Evolutionary conservation across 2,888 invertebrate genomes (phyloP).

Genomic region (Oscheius onirici): DNA sequence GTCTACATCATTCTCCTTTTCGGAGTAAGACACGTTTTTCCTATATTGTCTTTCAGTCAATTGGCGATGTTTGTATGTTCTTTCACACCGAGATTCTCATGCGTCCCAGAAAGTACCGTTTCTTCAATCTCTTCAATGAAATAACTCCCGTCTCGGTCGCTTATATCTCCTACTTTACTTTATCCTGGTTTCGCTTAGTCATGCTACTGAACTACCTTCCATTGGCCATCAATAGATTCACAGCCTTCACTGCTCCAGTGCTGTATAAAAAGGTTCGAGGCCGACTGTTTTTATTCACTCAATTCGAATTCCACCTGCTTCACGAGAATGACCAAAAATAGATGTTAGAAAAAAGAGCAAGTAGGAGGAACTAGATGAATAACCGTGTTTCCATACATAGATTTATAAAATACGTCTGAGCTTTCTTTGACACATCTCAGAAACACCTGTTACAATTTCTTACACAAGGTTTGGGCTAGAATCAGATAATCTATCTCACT

Average conservation of each 20-base stretch:
- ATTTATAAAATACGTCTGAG: too few species aligned
- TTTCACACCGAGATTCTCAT: background rate
- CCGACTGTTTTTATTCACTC: background rate
- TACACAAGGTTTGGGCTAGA: background rate
- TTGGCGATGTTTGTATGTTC: conserved; percentile 8
- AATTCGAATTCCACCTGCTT: background rate
- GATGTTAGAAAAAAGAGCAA: too few species aligned
- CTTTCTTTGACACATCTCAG: too few species aligned
- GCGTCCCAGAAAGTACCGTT: background rate
- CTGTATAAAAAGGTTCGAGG: background rate
- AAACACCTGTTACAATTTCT: too few species aligned
- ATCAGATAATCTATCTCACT: too few species aligned
- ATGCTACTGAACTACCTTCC: background rate
- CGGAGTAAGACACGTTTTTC: background rate
- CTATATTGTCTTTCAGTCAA: background rate
- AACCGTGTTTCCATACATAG: too few species aligned
- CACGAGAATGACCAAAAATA: too few species aligned
- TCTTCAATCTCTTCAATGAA: background rate
- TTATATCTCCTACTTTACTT: background rate
- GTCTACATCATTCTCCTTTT: conserved; percentile 1
- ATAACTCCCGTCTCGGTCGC: background rate
- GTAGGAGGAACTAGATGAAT: too few species aligned
- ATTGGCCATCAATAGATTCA: background rate
- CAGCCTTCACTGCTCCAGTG: background rate
- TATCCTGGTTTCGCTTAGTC: background rate